Conservation (phyloP, 53 echinoderm and acorn worm species). For the Patiria pectinifera region DNA sequence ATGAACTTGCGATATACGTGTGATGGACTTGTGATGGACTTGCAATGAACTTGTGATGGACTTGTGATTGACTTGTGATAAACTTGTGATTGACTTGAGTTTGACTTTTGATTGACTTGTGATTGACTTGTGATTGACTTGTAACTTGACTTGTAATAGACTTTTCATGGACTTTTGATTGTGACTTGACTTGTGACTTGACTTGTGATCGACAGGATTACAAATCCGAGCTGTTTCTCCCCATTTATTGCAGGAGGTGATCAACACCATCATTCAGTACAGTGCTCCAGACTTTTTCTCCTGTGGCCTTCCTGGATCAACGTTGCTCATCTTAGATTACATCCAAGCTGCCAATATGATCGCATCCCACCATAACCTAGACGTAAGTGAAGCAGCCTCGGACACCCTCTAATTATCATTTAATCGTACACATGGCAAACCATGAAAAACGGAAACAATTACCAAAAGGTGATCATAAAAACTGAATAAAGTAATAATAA, state of each 20-base stretch:
- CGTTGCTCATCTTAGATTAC: slow-evolving; percentile 90
- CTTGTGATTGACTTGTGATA: not conserved
- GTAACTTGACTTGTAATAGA: too few species aligned
- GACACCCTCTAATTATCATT: not conserved
- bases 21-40: not conserved
- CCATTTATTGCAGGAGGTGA: slow-evolving; percentile 76
- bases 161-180: too few species aligned
- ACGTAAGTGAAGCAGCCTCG: slow-evolving; percentile 60
- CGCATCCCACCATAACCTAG: slow-evolving; percentile 72
- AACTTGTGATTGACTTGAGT: too few species aligned
- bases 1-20: too few species aligned
- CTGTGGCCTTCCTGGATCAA: slow-evolving; percentile 90
- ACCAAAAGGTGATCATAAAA: too few species aligned
- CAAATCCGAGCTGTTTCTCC: not conserved
- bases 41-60: not conserved
- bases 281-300: slow-evolving; percentile 92
- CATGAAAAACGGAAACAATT: too few species aligned
- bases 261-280: slow-evolving; percentile 94
- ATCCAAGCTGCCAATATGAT: slow-evolving; percentile 98
- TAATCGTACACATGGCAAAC: too few species aligned
- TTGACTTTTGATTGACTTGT: too few species aligned
- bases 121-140: too few species aligned
- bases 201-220: too few species aligned
- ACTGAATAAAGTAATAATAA: too few species aligned
- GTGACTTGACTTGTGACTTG: too few species aligned